A percentile compares a stretch with the other conserved stretches of the same genome.
phyloP scores from a whole-genome alignment of 2,888 invertebrate species.

The Geophilus truncorum region DNA sequence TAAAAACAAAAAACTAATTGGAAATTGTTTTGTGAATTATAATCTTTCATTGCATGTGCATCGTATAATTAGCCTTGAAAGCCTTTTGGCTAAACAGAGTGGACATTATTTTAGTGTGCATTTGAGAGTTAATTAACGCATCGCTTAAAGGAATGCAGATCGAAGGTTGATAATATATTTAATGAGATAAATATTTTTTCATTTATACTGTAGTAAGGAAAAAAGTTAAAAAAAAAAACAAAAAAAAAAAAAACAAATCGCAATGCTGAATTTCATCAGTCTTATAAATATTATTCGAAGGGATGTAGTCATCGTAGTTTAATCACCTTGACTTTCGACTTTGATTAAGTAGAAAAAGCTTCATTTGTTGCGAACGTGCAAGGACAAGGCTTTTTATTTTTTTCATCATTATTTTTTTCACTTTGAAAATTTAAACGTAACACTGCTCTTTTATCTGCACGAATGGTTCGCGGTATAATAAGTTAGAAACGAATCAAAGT shows the following conservation, averaged over 20 bases:
- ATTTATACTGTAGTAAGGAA: background rate
- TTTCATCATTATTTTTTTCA: too few relatives aligned
- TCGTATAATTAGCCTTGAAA: background rate
- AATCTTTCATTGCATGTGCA: background rate
- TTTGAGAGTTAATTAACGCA: background rate
- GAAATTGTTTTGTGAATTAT: background rate
- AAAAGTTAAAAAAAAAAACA: background rate
- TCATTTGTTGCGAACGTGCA: background rate
- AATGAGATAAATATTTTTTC: background rate
- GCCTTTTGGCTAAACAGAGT: background rate
- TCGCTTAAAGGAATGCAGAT: background rate
- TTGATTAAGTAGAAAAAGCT: background rate
- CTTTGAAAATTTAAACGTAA: background rate
- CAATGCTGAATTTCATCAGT: background rate
- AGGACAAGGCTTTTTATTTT: background rate
- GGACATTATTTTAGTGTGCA: background rate
- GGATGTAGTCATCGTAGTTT: background rate
- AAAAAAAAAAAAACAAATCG: background rate
- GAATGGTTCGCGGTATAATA: background rate
- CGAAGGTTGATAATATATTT: background rate
- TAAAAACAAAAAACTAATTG: background rate
- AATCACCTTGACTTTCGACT: conserved; percentile 7
- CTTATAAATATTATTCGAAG: background rate
- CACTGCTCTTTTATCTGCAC: background rate
- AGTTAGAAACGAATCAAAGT: background rate